Evolutionary conservation across 2,113 vertebrate genomes (phyloP), one percentile per base, ranked within the genome.

Genomic region (Chionomys nivalis): DNA sequence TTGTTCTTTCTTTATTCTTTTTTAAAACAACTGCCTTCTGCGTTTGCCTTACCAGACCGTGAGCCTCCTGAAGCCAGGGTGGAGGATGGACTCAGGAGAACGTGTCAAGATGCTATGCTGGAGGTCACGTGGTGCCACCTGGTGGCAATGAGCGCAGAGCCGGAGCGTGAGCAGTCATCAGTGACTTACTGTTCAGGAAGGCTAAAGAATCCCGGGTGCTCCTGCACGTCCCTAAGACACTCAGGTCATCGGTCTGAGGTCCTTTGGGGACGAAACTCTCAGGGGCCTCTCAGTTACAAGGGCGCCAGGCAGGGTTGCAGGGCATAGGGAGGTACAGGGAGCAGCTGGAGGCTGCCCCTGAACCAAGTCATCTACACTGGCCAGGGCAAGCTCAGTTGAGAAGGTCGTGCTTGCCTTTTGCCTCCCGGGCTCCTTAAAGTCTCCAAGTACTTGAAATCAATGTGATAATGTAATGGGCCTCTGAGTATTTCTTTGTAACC

Each of bases 51-150:
- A 23, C 28, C 11, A 3, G 44, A 9, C 28, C 44, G 88, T 52
- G 47, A 58, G 47, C 78, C 16, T n/a, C 16, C 11, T 39, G 58
- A 47, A 16, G 49, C 0, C 65, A 42, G 19, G 23, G 42, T 1
- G 31, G 33, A 1, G 9, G 26, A 17, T 33, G 7, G 36, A 31
- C 23, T n/a, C 86, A 36, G 65, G 19, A 31, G 70, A 23, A 10
- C n/a, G 5, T 0, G 44, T 78, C 47, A 12, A 24, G 0, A 9
- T 13, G 13, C 79, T 11, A 6, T 12, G 13, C 81, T 11, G 55
- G 33, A 24, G 1, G 78, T 26, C 39, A 3, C 14, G 65, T 61
- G 76, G 86, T 86, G 93, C 97, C 97, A 79, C 89, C 93, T 96
- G 16, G 91, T 90, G 94, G 89, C 55, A 72, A 24, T 1, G 16